Percentiles rank a stretch among this genome's conserved stretches.
Evolutionary conservation across 1,140 invertebrate genomes (phyloP).

Genomic region (Thrips palmi): DNA sequence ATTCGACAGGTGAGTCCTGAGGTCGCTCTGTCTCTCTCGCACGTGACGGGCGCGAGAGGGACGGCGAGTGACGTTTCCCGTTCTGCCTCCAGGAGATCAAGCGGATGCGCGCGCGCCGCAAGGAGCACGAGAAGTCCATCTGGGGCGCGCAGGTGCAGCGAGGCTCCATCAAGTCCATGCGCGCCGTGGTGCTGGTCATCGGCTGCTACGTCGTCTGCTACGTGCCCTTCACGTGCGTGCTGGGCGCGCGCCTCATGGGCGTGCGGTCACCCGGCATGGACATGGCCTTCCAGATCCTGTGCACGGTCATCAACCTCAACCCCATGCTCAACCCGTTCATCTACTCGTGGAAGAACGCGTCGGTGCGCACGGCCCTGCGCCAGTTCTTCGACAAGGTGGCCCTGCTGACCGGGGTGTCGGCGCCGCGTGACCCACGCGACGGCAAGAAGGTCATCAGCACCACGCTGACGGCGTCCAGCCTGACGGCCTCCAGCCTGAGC

Average conservation of each 20-base stretch:
- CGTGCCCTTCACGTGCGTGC: conserved; percentile 1
- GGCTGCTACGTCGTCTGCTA: not conserved
- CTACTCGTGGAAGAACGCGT: not conserved
- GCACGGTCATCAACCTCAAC: not conserved
- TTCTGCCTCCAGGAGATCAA: not conserved
- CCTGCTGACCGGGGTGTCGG: too few relatives aligned
- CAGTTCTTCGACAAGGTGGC: too few relatives aligned
- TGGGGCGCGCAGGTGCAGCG: not conserved
- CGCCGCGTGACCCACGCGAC: too few relatives aligned
- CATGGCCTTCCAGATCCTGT: not conserved
- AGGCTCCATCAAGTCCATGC: conserved; percentile 3
- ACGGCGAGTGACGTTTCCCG: not conserved
- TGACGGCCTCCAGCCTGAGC: too few relatives aligned
- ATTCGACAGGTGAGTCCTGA: too few relatives aligned
- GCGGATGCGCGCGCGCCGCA: not conserved
- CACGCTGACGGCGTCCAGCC: too few relatives aligned
- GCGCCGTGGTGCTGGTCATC: not conserved
- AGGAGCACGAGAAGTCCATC: not conserved
- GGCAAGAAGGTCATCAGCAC: too few relatives aligned
- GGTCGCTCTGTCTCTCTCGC: too few relatives aligned
- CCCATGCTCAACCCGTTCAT: not conserved
- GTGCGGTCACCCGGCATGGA: not conserved
- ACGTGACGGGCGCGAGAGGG: not conserved
- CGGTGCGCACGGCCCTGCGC: not conserved
- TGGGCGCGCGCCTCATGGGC: not conserved